Percentiles rank a stretch among this genome's conserved stretches.
These are phyloP conservation scores for Tetranychus piercei DNA, from an alignment of 2,888 invertebrate species.

Conservation along the genomic window DNA sequence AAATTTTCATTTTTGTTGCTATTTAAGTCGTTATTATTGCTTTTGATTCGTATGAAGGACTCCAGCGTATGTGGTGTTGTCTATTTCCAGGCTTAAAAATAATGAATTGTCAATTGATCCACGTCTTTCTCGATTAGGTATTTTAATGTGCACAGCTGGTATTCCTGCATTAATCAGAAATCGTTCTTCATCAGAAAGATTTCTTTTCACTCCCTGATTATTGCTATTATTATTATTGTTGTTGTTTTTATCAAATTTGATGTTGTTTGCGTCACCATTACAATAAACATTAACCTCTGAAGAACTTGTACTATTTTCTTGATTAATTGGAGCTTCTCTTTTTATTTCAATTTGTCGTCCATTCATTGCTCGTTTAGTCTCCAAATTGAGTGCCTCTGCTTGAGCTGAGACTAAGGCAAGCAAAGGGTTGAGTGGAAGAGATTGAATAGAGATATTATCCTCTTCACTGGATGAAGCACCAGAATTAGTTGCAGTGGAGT, in stretches of 20 bases:
- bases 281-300: too few relatives aligned
- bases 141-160: not conserved
- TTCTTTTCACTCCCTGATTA: conserved; percentile 31
- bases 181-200: conserved; percentile 36
- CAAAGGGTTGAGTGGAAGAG: conserved; percentile 33
- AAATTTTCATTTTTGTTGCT: too few relatives aligned
- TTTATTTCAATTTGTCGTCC: not conserved
- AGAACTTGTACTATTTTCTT: too few relatives aligned
- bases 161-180: conserved; percentile 31
- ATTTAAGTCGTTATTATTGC: too few relatives aligned
- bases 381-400: conserved; percentile 63
- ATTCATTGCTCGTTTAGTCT: conserved; percentile 32
- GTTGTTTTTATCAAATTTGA: too few relatives aligned
- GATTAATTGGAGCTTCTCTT: not conserved
- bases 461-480: conserved; percentile 27
- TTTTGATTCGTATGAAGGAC: too few relatives aligned
- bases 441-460: conserved; percentile 28
- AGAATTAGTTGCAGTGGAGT: not conserved
- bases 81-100: conserved; percentile 84
- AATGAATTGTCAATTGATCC: conserved; percentile 45
- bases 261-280: too few relatives aligned
- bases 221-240: too few relatives aligned
- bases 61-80: conserved; percentile 86
- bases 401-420: conserved; percentile 25
- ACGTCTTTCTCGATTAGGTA: not conserved